Evolutionary conservation across 2,113 vertebrate genomes (phyloP).

Genomic region (Sylvia atricapilla): DNA sequence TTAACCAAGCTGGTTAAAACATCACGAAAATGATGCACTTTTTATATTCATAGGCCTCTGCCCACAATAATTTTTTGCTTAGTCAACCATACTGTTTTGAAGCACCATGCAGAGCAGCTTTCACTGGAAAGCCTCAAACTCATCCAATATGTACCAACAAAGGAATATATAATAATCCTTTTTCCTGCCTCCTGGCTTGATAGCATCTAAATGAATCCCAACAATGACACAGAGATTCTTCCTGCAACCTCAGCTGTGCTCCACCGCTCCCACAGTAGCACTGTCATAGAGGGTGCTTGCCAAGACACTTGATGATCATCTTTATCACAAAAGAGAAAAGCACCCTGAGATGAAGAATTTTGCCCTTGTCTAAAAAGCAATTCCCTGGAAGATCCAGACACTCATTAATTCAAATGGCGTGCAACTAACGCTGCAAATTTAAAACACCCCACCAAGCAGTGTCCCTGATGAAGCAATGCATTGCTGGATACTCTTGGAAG

Average conservation of each 20-base stretch:
- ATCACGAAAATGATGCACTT: background rate
- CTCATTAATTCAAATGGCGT: background rate
- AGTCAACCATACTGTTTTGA: background rate
- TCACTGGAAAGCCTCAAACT: background rate
- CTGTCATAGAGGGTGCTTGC: fast-evolving
- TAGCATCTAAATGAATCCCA: background rate
- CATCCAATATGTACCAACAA: background rate
- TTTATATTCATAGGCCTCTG: background rate
- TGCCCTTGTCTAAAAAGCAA: background rate
- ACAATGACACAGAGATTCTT: background rate
- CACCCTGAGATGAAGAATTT: background rate
- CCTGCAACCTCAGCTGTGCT: background rate
- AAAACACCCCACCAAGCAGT: background rate
- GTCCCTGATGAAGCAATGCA: background rate
- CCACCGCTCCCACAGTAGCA: background rate
- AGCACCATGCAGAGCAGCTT: background rate
- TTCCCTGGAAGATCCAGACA: background rate
- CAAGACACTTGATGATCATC: background rate
- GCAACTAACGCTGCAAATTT: background rate
- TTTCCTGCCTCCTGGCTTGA: background rate
- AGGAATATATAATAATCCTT: background rate
- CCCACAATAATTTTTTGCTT: slow-evolving; percentile 5
- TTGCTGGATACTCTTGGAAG: background rate
- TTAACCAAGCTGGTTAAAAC: slow-evolving; percentile 48
- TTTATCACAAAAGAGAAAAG: background rate